These are phyloP conservation scores for Drosophila equinoxialis DNA, from an alignment of 1,140 invertebrate species.

Conservation along the genomic window DNA sequence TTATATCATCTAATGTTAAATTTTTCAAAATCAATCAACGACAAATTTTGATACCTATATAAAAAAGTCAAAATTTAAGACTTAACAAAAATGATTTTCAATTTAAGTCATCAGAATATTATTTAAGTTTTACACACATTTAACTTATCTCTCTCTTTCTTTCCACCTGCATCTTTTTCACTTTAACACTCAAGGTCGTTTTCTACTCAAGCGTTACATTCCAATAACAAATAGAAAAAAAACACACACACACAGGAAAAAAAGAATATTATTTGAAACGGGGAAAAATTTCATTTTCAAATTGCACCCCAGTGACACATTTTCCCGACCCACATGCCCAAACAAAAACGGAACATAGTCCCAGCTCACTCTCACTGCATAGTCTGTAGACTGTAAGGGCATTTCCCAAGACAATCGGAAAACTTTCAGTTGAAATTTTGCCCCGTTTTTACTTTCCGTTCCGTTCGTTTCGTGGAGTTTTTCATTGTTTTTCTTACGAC, in stretches of 20 bases:
- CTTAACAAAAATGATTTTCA: too few species aligned
- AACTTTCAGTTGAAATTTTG: constrained; percentile 63
- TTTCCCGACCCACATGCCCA: constrained; percentile 33
- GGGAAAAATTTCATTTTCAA: constrained; percentile 77
- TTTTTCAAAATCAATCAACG: too few species aligned
- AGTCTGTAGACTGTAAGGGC: not conserved
- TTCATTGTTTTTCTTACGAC: constrained; percentile 81
- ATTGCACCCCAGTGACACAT: constrained; percentile 81
- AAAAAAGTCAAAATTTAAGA: too few species aligned
- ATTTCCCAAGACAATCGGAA: constrained; percentile 73
- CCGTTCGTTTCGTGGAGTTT: constrained; percentile 54
- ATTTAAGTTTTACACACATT: not conserved
- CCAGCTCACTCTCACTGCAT: constrained; percentile 35
- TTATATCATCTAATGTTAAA: too few species aligned
- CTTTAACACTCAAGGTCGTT: constrained; percentile 35
- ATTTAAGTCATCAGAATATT: not conserved
- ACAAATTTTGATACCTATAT: too few species aligned
- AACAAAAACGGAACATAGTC: constrained; percentile 31
- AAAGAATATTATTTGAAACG: constrained; percentile 28
- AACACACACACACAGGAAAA: too few species aligned
- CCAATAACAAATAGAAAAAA: not conserved
- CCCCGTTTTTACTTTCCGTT: constrained; percentile 20
- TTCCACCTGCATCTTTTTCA: not conserved
- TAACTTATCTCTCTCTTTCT: not conserved
- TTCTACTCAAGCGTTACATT: constrained; percentile 40